Base-by-base conservation (phyloP, 2,797 vertebrate species). In the Characodon lateralis region DNA sequence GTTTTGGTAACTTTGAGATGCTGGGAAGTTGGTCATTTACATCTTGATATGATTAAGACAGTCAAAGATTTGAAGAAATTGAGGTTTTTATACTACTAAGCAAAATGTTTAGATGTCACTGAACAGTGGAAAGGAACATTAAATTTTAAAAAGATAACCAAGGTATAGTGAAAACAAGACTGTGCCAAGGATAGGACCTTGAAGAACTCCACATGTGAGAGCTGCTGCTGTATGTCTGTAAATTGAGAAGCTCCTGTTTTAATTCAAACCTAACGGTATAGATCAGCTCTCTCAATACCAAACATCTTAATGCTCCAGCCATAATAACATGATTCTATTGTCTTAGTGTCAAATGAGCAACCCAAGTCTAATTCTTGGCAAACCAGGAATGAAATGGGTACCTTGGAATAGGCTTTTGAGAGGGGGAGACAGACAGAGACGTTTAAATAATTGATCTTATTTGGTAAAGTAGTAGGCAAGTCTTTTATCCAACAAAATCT, bases 401-500 rank as follows among this genome's bases (percentile, higher is more conserved):
- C 2, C 53, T 56, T 56, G 24, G 16, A 41, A 4, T 41, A 22
- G 20, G 8, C 35, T 66, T 24, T 24, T 41, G 20, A 66, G 35
- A 66, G 8, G 12, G 31, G 31, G 31, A 31, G 31, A 31, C 31
- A 31, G 31, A 31, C 63, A 0, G 61, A 3, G 3, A 41, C 12
- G 24, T 66, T 66, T 65, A 41, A 66, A 66, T 66, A 41, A 18
- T 74, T 74, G 72, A 75, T 87, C 86, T 85, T 85, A 75, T 89
- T 86, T 85, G 73, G 77, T 78, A 56, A 77, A 71, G 78, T 71
- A 70, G 81, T 69, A 55, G 65, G 24, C 48, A 59, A 0, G 63
- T 43, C 77, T 80, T 35, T 79, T 79, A 75, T 85, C 71, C n/a
- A 43, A 65, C 65, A 76, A 78, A 66, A 68, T 74, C 74, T 22